Evolutionary conservation across 2,888 invertebrate species (phyloP), one percentile per base, ranked within the genome.

Genomic region (Melinopterus prodromus): DNA sequence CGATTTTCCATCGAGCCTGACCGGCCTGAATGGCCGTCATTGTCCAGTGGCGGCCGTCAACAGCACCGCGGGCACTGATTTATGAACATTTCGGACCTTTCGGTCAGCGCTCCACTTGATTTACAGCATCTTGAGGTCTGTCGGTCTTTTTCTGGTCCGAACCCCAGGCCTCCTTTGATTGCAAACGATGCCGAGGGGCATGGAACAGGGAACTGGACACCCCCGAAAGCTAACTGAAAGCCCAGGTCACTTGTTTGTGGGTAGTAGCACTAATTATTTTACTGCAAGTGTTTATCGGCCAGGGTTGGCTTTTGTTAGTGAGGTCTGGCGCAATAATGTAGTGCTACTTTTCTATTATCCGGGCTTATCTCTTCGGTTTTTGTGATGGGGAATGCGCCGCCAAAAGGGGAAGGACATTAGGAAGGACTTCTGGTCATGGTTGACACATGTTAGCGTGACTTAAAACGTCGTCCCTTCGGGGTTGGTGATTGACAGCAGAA

Each of bases 1-100:
- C 53, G 15, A 36, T 26, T 76, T 69, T 76, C 76, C 38, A 14
- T 38, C 16, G 70, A 16, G 76, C 76, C 76, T 53, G 53, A 53
- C 53, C 76, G 37, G 76, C 6, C 77, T 26, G 36, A 26, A 26
- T n/a, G 16, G 70, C 16, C 38, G 15, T 53, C 69, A 77, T 77
- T 77, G 77, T 77, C 77, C 77, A 70, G 70, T 70, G 71, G 77
- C 70, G 71, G 77, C 70, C 77, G 77, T 77, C 77, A 77, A 70
- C 77, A 70, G 70, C 77, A 70, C 36, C 70, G 35, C 70, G 70
- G 77, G 16, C 69, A 70, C 37, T 77, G 71, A 77, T 77, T 77
- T 77, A 77, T 77, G 70, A 26, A 16, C 35, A 6, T 16, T n/a
- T 35, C 35, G 71, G 70, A 77, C 70, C 70, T 26, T 70, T 74